A percentile compares a stretch with the other conserved stretches of the same genome.
Conservation (phyloP, 2,888 invertebrate genomes). For the Ophion ventricosus region DNA sequence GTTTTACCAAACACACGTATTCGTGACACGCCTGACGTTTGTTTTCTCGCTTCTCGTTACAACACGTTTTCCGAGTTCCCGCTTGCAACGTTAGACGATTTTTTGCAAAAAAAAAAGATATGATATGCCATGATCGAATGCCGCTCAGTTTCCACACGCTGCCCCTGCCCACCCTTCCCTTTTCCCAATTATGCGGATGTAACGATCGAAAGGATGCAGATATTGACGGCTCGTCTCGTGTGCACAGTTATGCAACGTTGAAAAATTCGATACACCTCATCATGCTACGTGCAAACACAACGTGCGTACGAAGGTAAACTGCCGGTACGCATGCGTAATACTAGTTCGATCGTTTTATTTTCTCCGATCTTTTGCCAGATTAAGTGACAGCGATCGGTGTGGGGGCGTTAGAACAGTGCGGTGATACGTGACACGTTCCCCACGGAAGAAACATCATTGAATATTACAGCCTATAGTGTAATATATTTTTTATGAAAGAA, state of each 20-base stretch:
- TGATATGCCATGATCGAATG: conserved; percentile 6
- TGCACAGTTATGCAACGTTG: conserved; percentile 7
- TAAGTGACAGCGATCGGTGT: conserved; percentile 11
- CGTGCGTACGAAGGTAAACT: conserved; percentile 15
- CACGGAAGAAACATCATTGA: not conserved
- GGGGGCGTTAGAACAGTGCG: conserved; percentile 8
- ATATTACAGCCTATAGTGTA: not conserved
- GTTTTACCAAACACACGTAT: no score
- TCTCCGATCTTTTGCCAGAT: not conserved
- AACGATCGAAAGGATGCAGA: conserved; percentile 1
- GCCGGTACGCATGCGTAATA: not conserved
- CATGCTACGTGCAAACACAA: conserved; percentile 42
- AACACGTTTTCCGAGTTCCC: conserved; percentile 2
- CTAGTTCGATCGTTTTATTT: not conserved
- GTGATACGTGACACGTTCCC: not conserved
- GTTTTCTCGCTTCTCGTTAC: not conserved
- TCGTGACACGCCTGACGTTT: no score
- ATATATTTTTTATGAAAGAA: not conserved
- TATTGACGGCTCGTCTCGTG: conserved; percentile 5
- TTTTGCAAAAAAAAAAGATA: not conserved
- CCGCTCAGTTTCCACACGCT: not conserved
- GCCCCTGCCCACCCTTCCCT: not conserved
- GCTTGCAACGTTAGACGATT: conserved; percentile 3
- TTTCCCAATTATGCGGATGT: not conserved
- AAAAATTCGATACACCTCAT: conserved; percentile 49